Base-by-base conservation (phyloP, 2,113 vertebrate genomes). In the Caracal caracal region DNA sequence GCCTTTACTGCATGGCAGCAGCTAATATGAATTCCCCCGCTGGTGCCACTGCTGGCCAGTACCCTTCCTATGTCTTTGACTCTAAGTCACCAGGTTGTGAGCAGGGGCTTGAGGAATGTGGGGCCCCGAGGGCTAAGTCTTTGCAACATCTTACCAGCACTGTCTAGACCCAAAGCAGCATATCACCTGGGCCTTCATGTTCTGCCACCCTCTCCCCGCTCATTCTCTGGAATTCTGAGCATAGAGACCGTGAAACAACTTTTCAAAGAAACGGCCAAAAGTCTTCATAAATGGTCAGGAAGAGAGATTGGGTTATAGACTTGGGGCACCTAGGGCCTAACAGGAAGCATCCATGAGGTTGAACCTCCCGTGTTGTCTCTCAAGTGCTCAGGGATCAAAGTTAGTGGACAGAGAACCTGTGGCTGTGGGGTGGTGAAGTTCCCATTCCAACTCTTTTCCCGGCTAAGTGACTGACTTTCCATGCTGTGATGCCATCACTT, bases 351-450 rank as follows among this genome's bases (percentile, higher is more conserved):
- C n/a, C 30, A n/a, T 51, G 92, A 93, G 47, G 80, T 93, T 68
- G 79, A 95, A 75, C 22, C 53, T 96, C 90, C 86, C 92, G 68
- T 75, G 83, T 82, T 93, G 73, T 82, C 90, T 96, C 78, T 95
- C 65, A 90, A 47, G 73, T 90, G 89, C 95, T 96, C 93, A 94
- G 90, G 92, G 93, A 86, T 86, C 80, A 37, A 66, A 93, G 86
- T 59, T 79, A 63, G 80, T 59, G 37, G 85, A 82, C 88, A 89
- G 78, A 53, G 13, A 92, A 61, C 68, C 95, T 83, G 61, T 24
- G 40, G 84, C 84, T 89, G 13, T 53, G 30, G 33, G 63, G 40
- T 80, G 70, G 51, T 28, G 26, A 89, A 19, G 53, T 73, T 87
- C 79, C 61, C 22, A 11, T 92, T 90, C 73, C 35, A 49, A 8